A percentile compares a stretch with the other conserved stretches of the same genome.
Conservation (phyloP, 2,113 vertebrate species). For the Albula glossodonta region DNA sequence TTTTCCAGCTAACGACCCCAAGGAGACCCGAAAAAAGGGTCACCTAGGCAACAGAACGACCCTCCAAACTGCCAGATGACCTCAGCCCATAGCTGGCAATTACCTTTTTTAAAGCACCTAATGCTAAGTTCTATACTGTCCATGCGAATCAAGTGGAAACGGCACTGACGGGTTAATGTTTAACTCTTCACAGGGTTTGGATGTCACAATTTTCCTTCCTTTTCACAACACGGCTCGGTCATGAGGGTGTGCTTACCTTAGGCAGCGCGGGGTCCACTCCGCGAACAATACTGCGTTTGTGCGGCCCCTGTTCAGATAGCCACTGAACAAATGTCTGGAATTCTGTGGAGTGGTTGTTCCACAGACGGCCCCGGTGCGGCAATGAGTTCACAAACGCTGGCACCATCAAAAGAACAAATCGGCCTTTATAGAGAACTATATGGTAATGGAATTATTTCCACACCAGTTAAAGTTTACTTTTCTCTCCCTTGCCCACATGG, state of each 20-base stretch:
- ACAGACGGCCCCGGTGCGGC: slow-evolving; percentile 42
- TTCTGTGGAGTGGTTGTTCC: slow-evolving; percentile 57
- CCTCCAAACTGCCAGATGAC: slow-evolving; percentile 49
- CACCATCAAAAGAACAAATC: slow-evolving; percentile 60
- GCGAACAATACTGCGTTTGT: slow-evolving; percentile 67
- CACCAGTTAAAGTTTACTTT: slow-evolving; percentile 56
- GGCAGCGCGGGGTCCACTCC: slow-evolving; percentile 45
- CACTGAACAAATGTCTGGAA: slow-evolving; percentile 67
- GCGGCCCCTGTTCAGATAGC: slow-evolving; percentile 48
- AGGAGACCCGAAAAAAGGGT: not conserved
- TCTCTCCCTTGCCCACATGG: slow-evolving; percentile 33
- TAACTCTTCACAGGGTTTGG: slow-evolving; percentile 45
- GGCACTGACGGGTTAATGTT: slow-evolving; percentile 54
- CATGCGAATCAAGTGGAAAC: slow-evolving; percentile 39
- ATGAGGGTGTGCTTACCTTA: slow-evolving; percentile 44
- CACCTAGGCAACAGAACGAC: slow-evolving; percentile 23
- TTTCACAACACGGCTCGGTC: not conserved
- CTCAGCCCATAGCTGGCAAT: slow-evolving; percentile 44
- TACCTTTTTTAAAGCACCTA: slow-evolving; percentile 42
- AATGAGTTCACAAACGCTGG: slow-evolving; percentile 61
- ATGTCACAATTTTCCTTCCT: slow-evolving; percentile 32
- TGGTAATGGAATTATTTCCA: slow-evolving; percentile 60
- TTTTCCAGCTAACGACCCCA: not conserved
- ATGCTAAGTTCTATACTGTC: not conserved
- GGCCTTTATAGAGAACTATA: slow-evolving; percentile 56